These are phyloP conservation scores for Oreochromis niloticus DNA, from an alignment of 2,113 vertebrate genomes.

Conservation along the genomic window DNA sequence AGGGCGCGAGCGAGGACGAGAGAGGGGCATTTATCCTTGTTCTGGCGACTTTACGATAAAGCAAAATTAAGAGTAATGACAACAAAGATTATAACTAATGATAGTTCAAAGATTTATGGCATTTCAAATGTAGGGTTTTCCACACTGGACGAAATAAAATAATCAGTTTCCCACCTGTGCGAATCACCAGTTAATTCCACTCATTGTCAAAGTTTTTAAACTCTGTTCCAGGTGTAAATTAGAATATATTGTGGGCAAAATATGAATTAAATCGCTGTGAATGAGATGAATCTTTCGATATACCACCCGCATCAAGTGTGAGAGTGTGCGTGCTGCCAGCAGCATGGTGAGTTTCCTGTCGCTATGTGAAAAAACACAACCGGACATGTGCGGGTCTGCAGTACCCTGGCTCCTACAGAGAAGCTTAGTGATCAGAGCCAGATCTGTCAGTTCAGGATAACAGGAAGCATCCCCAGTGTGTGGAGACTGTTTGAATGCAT, in stretches of 20 bases:
- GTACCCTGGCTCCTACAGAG: conserved; percentile 2
- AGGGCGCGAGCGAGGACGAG: background rate
- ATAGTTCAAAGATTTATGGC: background rate
- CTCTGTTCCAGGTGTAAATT: background rate
- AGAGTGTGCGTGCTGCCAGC: background rate
- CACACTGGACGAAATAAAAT: background rate
- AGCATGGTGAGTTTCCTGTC: background rate
- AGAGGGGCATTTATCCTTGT: background rate
- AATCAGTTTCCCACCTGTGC: too few relatives aligned
- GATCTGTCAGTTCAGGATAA: conserved; percentile 51
- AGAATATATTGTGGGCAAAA: background rate
- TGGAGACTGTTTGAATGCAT: background rate
- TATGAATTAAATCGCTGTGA: background rate
- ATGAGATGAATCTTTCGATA: background rate
- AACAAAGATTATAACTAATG: background rate
- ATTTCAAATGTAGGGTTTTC: background rate
- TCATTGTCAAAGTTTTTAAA: background rate
- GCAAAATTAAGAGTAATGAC: background rate
- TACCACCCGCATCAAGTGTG: background rate
- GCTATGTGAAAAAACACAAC: background rate
- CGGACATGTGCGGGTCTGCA: background rate
- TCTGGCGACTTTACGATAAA: background rate
- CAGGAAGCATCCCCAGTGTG: background rate
- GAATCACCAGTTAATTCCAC: background rate
- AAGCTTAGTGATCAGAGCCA: conserved; percentile 19